A percentile compares a stretch with the other conserved stretches of the same genome.
Conservation (phyloP, 2,113 vertebrate genomes). For the Lophura nycthemera region DNA sequence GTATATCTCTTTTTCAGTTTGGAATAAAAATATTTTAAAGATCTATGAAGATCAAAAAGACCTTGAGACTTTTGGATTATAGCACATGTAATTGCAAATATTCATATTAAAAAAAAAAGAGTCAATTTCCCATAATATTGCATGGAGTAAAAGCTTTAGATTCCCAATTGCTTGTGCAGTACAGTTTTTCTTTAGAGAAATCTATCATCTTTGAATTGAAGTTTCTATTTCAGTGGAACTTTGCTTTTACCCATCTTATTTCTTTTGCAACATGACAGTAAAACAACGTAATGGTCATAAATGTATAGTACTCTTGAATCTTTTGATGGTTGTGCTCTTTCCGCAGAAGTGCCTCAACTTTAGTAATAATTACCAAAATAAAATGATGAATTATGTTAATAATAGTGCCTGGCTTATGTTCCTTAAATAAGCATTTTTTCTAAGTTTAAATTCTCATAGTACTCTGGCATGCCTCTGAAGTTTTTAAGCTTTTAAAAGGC, state of each 20-base stretch:
- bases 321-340: not conserved
- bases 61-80: not conserved
- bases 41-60: not conserved
- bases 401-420: not conserved
- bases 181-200: not conserved
- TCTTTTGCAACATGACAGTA: not conserved
- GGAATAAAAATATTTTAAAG: not conserved
- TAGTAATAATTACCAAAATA: constrained; percentile 31
- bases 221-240: constrained; percentile 16
- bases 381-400: not conserved
- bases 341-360: constrained; percentile 55
- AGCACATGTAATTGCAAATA: not conserved
- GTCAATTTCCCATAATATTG: not conserved
- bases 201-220: not conserved
- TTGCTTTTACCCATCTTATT: not conserved
- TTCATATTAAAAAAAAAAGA: not conserved
- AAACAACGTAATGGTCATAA: not conserved
- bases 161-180: not conserved
- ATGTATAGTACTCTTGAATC: not conserved
- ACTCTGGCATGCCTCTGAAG: not conserved
- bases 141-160: not conserved
- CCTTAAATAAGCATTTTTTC: not conserved
- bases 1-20: not conserved
- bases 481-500: not conserved
- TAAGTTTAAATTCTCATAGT: not conserved